Base-by-base conservation (phyloP, 1,140 invertebrate species). In the Marisa cornuarietis region DNA sequence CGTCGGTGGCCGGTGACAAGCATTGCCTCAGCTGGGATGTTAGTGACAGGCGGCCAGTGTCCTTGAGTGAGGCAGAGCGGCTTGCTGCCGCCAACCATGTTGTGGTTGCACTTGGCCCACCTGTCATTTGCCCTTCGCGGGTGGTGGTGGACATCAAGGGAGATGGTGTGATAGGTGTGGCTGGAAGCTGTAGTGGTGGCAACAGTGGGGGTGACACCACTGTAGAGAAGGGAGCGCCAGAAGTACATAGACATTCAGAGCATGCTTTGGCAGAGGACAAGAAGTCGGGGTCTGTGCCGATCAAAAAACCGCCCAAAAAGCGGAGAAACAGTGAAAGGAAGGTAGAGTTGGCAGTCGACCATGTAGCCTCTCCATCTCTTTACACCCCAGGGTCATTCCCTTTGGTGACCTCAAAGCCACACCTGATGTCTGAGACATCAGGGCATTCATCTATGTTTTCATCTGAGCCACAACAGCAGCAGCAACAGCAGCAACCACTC, bases 261-360 rank as follows among this genome's bases (percentile, higher is more conserved):
- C 16, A 14, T 18, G 16, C 16, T 18, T 58, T 62, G 5, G 74
- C 74, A 16, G 31, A 63, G 74, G 74, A 62, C n/a, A 62, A 76
- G 24, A 76, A 62, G 20, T 62, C 63, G 9, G 76, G 63, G 49
- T 68, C 63, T 5, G 51, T 63, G 65, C 76, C 76, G 16, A 75
- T 75, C 66, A 80, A 75, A 58, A 80, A 80, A 61, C 79, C 79
- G 20, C 79, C 79, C 63, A 80, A 80, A 68, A 80, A 80, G 68
- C 73, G 79, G 31, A 69, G 72, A 42, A 80, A 75, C 62, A 69
- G 71, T 71, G 66, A 76, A 10, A 80, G 54, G 49, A 80, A 77
- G 51, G 66, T 54, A 65, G 76, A 77, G 10, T 49, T 77, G 63
- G 76, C 65, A 11, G 49, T 54, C 31, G 76, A 77, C 49, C 51